These are phyloP conservation scores for Leptinotarsa haldemani DNA, from an alignment of 2,888 invertebrate species.

Conservation along the genomic window DNA sequence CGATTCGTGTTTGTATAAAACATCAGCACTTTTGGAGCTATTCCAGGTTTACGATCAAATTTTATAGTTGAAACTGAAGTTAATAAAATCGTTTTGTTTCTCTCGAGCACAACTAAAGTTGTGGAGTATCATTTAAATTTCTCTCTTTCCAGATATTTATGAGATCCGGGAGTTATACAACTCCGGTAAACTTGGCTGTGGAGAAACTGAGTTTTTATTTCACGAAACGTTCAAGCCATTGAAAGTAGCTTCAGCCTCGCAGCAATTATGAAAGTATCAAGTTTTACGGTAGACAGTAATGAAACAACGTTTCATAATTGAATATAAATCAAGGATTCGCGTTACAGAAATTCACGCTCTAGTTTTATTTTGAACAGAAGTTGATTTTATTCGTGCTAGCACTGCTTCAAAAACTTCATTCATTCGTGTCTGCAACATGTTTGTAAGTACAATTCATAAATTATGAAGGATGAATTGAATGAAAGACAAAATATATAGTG, in stretches of 20 bases:
- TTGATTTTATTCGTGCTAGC: not conserved
- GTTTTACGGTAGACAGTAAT: not conserved
- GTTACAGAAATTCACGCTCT: not conserved
- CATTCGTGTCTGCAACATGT: too few relatives aligned
- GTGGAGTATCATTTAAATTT: slow-evolving; percentile 4
- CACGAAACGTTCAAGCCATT: not conserved
- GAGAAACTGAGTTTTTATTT: slow-evolving; percentile 12
- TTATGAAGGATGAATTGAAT: too few relatives aligned
- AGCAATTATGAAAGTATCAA: slow-evolving; percentile 4
- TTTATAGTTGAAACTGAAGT: slow-evolving; percentile 14
- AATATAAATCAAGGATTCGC: not conserved
- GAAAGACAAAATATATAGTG: too few relatives aligned
- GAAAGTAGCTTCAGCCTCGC: slow-evolving; percentile 4
- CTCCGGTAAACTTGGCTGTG: not conserved
- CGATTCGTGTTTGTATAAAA: slow-evolving; percentile 14
- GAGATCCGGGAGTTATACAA: slow-evolving; percentile 1
- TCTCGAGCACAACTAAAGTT: not conserved
- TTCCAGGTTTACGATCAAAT: slow-evolving; percentile 19
- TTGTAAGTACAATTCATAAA: too few relatives aligned
- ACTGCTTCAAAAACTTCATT: not conserved
- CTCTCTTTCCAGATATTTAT: slow-evolving; percentile 16
- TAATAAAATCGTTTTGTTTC: slow-evolving; percentile 5
- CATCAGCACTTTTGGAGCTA: slow-evolving; percentile 18
- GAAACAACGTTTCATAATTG: slow-evolving; percentile 13
- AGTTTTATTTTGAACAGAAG: not conserved